These are phyloP conservation scores for Mellivora capensis DNA, from an alignment of 2,113 vertebrate genomes.

Conservation along the genomic window DNA sequence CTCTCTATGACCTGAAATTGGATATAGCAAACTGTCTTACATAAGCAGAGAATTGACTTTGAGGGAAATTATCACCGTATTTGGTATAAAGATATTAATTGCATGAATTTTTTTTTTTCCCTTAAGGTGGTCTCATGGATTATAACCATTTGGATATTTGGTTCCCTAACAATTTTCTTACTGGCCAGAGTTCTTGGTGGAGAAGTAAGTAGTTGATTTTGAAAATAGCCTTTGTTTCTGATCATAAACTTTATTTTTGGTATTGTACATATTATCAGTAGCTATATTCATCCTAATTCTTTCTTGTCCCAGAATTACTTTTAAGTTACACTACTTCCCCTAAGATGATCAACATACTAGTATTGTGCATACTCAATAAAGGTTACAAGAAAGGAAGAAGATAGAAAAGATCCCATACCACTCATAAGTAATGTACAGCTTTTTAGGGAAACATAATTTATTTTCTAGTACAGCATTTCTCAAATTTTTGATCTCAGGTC, in stretches of 20 bases:
- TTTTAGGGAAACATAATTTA: neutral
- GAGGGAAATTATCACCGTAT: neutral
- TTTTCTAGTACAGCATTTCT: neutral
- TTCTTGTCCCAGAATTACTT: conserved; percentile 14
- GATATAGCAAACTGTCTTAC: neutral
- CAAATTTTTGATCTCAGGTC: neutral
- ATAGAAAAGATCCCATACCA: neutral
- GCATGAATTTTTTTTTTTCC: conserved; percentile 45
- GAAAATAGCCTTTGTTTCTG: conserved; percentile 11
- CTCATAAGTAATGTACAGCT: neutral
- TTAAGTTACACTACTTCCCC: neutral
- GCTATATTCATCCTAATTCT: neutral
- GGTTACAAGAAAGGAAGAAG: neutral
- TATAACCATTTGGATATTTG: conserved; percentile 99
- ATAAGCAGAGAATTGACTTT: conserved; percentile 18
- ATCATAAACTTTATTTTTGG: neutral
- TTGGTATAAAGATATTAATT: conserved; percentile 18
- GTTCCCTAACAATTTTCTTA: conserved; percentile 96
- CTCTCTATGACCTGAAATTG: neutral
- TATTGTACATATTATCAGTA: neutral
- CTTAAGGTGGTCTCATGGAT: conserved; percentile 99
- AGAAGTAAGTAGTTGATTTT: conserved; percentile 87
- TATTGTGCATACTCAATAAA: neutral
- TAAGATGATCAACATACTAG: neutral
- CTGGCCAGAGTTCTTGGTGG: conserved; percentile 98